These are phyloP conservation scores for Butorides virescens DNA, from an alignment of 2,113 vertebrate species.

Conservation along the genomic window DNA sequence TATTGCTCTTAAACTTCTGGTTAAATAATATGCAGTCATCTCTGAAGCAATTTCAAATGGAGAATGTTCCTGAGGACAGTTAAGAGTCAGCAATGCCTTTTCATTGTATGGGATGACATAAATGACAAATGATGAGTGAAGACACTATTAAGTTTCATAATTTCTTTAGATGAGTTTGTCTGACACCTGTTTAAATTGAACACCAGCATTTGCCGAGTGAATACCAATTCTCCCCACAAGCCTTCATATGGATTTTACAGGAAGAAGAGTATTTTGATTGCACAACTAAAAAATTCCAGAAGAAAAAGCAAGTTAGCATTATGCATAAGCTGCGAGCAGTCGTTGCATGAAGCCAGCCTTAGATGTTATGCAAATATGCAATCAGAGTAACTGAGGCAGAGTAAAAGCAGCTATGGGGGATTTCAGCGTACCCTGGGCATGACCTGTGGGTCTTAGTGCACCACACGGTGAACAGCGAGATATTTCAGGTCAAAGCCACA, in stretches of 20 bases:
- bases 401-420: not conserved
- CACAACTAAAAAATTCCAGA: not conserved
- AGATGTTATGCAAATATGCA: not conserved
- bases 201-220: slow-evolving; percentile 1
- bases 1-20: slow-evolving; percentile 45
- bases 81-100: slow-evolving; percentile 29
- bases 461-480: fast-evolving
- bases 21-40: slow-evolving; percentile 67
- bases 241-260: not conserved
- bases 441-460: not conserved
- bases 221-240: not conserved
- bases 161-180: slow-evolving; percentile 60
- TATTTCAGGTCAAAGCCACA: not conserved
- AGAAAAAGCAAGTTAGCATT: not conserved
- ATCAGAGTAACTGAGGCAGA: not conserved
- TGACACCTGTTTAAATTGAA: slow-evolving; percentile 56
- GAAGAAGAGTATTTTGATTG: not conserved
- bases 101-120: not conserved
- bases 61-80: slow-evolving; percentile 46
- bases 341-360: not conserved
- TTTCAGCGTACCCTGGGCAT: not conserved
- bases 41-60: slow-evolving; percentile 52
- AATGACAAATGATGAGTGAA: slow-evolving; percentile 32
- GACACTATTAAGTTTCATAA: slow-evolving; percentile 36
- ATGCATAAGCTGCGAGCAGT: not conserved